Evolutionary conservation across 1,140 invertebrate species (phyloP), one percentile per base, ranked within the genome.

Genomic region (Sinella curviseta): DNA sequence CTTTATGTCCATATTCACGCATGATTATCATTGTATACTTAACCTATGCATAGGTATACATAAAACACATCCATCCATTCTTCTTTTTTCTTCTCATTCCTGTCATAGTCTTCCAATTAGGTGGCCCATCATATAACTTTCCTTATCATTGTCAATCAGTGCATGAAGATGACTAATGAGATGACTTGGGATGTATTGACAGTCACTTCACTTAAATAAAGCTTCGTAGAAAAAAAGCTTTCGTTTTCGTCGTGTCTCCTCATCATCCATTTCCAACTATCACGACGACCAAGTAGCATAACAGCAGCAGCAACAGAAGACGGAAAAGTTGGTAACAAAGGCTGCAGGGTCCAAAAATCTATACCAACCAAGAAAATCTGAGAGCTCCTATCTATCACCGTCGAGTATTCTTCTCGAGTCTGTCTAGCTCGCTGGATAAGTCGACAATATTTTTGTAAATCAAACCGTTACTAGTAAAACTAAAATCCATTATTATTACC

Each of bases 81-180:
- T 17, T 14, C 57, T 65, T 16, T 16, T 70, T 33, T 33, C 26
- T 70, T 31, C n/a, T 70, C 65, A 33, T 33, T 70, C 31, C 31
- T 70, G 65, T 70, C 65, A 70, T 33, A 70, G 65, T 70, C 26
- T 80, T 77, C 75, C 78, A 80, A 80, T 80, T 80, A 80, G 78
- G 78, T 76, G 74, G 78, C 78, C 74, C 78, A 80, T 80, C 78
- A 76, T 80, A 70, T 70, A 74, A 80, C 75, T 55, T 0, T 76
- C 54, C 78, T 79, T 79, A 80, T 80, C 78, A 57, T 39, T 74
- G 78, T 80, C 78, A 80, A 80, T 80, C 78, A 77, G 57, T 73
- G 33, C 74, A 48, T 70, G 60, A 75, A 80, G 78, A 80, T 77
- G 78, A 80, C 78, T 80, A 80, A 80, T 80, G 78, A 80, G 74